These are phyloP conservation scores for Diplazon laetatorius DNA, from an alignment of 2,888 invertebrate genomes.

Conservation along the genomic window DNA sequence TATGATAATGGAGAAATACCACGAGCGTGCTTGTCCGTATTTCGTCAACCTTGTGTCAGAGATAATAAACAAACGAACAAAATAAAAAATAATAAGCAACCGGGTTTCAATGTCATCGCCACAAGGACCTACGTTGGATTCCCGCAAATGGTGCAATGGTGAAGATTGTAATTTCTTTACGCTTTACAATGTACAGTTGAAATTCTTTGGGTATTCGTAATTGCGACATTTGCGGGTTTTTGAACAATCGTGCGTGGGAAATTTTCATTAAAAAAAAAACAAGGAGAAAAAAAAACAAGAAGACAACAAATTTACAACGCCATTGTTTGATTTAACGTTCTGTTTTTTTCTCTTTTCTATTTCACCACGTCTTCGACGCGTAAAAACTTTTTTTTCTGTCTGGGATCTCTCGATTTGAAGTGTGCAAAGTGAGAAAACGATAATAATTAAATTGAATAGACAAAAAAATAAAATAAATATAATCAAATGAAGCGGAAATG, in stretches of 20 bases:
- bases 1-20: slow-evolving; percentile 22
- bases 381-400: not conserved
- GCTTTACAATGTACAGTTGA: slow-evolving; percentile 66
- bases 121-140: slow-evolving; percentile 32
- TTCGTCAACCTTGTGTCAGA: slow-evolving; percentile 38
- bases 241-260: slow-evolving; percentile 43
- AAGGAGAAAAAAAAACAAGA: slow-evolving; percentile 1
- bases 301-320: slow-evolving; percentile 20
- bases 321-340: slow-evolving; percentile 1
- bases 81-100: slow-evolving; percentile 1
- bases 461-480: not conserved
- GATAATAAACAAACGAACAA: not conserved
- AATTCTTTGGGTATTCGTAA: slow-evolving; percentile 62
- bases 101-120: slow-evolving; percentile 61
- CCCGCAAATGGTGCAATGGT: slow-evolving; percentile 58
- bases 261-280: not conserved
- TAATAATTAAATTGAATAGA: not conserved
- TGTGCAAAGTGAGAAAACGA: too few relatives aligned
- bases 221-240: slow-evolving; percentile 60
- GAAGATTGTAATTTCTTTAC: slow-evolving; percentile 56
- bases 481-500: too few relatives aligned
- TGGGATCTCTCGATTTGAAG: too few relatives aligned
- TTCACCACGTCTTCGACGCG: not conserved
- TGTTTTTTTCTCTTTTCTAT: not conserved
- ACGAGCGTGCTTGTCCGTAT: slow-evolving; percentile 33